These are phyloP conservation scores for Leistus spinibarbis DNA, from an alignment of 2,888 invertebrate genomes.

Conservation along the genomic window DNA sequence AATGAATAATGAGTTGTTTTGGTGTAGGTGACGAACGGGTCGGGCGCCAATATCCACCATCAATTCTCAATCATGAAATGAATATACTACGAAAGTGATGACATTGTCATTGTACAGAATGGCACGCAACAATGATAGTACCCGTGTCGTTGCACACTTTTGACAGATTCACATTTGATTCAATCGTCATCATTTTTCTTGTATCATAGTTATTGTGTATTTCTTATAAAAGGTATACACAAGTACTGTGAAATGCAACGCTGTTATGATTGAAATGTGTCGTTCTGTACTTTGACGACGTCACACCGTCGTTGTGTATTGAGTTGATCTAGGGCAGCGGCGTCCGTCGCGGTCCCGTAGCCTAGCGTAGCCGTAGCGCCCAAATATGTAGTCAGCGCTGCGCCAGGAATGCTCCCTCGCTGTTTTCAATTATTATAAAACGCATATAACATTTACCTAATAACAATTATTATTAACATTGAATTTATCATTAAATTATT, in stretches of 20 bases:
- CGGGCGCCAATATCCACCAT: conserved; percentile 13
- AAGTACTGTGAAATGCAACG: too few relatives aligned
- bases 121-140: too few relatives aligned
- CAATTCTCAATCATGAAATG: neutral
- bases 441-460: conserved; percentile 37
- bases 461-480: conserved; percentile 39
- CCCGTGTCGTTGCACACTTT: too few relatives aligned
- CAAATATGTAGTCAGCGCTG: conserved; percentile 28
- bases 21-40: conserved; percentile 50
- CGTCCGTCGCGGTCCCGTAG: conserved; percentile 1
- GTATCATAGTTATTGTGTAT: too few relatives aligned
- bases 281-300: too few relatives aligned
- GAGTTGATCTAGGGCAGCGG: neutral
- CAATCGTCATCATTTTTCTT: too few relatives aligned
- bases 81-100: too few relatives aligned
- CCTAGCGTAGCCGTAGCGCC: conserved; percentile 31
- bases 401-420: conserved; percentile 54
- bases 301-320: too few relatives aligned
- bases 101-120: too few relatives aligned
- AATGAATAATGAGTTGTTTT: conserved; percentile 53
- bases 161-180: too few relatives aligned
- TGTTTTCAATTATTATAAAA: conserved; percentile 54
- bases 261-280: too few relatives aligned
- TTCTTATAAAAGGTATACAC: too few relatives aligned
- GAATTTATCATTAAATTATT: conserved; percentile 48